phyloP scores from a whole-genome alignment of 1,140 invertebrate species.

The Drosophila dunni region DNA sequence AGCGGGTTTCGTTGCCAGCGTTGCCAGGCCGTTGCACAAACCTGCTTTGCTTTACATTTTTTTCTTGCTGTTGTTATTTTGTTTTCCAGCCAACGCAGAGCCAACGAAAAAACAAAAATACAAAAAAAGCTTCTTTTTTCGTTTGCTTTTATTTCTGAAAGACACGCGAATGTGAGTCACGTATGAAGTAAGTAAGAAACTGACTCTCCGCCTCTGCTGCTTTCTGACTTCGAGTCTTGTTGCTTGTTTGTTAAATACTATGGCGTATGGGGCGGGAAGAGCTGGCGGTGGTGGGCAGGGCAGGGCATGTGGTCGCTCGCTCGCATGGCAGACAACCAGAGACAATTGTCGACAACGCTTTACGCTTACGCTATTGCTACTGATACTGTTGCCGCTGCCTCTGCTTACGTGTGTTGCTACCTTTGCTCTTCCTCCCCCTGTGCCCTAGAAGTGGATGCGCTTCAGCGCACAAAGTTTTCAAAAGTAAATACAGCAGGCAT shows the following conservation, averaged over 20 bases:
- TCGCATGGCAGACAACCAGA: slow-evolving; percentile 33
- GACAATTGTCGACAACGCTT: slow-evolving; percentile 36
- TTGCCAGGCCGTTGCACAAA: slow-evolving; percentile 78
- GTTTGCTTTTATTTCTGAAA: slow-evolving; percentile 79
- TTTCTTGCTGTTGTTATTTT: slow-evolving; percentile 52
- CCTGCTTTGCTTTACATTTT: slow-evolving; percentile 83
- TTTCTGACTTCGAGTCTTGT: slow-evolving; percentile 23
- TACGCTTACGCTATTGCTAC: slow-evolving; percentile 9
- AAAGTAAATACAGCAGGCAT: slow-evolving; percentile 53
- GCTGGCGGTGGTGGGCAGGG: background rate
- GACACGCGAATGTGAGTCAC: slow-evolving; percentile 82
- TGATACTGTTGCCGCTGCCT: background rate
- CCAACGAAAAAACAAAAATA: slow-evolving; percentile 33
- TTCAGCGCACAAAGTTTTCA: slow-evolving; percentile 53
- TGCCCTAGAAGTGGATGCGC: slow-evolving; percentile 29
- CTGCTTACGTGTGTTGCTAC: slow-evolving; percentile 42
- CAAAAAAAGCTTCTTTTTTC: slow-evolving; percentile 58
- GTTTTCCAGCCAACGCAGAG: slow-evolving; percentile 47
- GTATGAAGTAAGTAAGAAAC: slow-evolving; percentile 79
- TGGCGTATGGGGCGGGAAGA: background rate
- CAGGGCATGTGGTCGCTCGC: slow-evolving; percentile 6
- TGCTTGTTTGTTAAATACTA: slow-evolving; percentile 16
- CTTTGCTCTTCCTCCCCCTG: background rate
- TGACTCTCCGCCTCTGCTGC: slow-evolving; percentile 48
- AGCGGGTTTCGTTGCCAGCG: slow-evolving; percentile 76